Evolutionary conservation across 2,888 invertebrate genomes (phyloP).

Genomic region (Gortyna flavago): DNA sequence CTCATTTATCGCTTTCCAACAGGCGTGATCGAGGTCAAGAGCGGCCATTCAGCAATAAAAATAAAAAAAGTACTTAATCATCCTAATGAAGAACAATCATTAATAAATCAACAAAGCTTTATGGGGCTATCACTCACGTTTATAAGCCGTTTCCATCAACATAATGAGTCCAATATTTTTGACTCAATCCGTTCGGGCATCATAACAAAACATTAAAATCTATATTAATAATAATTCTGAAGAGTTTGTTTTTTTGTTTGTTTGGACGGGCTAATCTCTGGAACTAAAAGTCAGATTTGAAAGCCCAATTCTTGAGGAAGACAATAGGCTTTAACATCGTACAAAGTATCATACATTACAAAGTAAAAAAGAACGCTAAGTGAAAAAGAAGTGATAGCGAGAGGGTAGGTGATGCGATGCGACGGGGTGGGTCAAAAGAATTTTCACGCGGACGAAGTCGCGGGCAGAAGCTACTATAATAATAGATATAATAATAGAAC

Average conservation of each 20-base stretch:
- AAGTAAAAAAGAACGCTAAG: background rate
- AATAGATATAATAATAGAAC: conserved; percentile 18
- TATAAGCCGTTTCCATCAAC: conserved; percentile 47
- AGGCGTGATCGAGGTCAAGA: too few species aligned
- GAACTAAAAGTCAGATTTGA: background rate
- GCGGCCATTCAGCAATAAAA: too few species aligned
- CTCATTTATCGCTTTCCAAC: too few species aligned
- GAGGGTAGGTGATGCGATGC: background rate
- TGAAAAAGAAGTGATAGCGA: background rate
- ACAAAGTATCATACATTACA: too few species aligned
- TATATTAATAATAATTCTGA: background rate
- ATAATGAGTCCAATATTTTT: conserved; percentile 63
- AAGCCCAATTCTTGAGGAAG: background rate
- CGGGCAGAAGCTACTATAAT: background rate
- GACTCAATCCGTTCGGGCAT: conserved; percentile 41
- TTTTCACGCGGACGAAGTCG: background rate
- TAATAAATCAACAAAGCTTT: conserved; percentile 61
- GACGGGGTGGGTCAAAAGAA: background rate
- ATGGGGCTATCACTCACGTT: conserved; percentile 32
- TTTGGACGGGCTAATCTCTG: background rate
- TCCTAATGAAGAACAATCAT: conserved; percentile 52
- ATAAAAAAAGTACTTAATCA: conserved; percentile 6
- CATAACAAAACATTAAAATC: conserved; percentile 44
- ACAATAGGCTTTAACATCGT: background rate
- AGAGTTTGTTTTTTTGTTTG: background rate